phyloP scores from a whole-genome alignment of 2,113 vertebrate species.

The Lipotes vexillifer region DNA sequence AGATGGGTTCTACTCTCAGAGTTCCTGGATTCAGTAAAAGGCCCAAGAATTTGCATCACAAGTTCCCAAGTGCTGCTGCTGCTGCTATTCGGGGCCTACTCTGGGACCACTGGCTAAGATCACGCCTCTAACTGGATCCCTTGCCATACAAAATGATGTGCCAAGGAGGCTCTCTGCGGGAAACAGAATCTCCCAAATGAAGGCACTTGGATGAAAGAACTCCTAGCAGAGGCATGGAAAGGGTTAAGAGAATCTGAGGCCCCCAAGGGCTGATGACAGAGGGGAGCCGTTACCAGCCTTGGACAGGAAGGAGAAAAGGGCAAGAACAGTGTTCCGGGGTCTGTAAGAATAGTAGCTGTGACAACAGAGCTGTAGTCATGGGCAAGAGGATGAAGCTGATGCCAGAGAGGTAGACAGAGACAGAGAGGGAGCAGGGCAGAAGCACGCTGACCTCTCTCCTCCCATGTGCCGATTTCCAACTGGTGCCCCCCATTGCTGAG shows the following conservation, averaged over 20 bases:
- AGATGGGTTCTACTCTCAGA: background rate
- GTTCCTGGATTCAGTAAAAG: background rate
- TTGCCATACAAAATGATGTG: background rate
- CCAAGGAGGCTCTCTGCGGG: background rate
- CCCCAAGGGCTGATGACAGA: background rate
- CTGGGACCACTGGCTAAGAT: background rate
- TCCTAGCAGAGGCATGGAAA: background rate
- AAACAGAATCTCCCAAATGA: no score
- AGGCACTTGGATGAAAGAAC: background rate
- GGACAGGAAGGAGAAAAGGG: background rate
- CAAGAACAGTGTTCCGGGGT: rapidly evolving
- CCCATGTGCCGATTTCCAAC: background rate
- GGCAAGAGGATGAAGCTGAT: background rate
- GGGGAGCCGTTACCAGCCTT: background rate
- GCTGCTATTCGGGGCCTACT: background rate
- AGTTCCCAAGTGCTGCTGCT: no score
- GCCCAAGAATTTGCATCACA: background rate
- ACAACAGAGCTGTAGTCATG: rapidly evolving
- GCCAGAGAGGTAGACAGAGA: background rate
- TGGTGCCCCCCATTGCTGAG: background rate
- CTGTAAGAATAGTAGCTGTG: background rate
- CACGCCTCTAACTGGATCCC: background rate
- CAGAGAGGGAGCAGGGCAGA: background rate
- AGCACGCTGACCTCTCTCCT: background rate
- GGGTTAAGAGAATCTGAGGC: background rate